A percentile compares a stretch with the other conserved stretches of the same genome.
These are phyloP conservation scores for Oreortyx pictus DNA, from an alignment of 2,797 vertebrate species.

Conservation along the genomic window DNA sequence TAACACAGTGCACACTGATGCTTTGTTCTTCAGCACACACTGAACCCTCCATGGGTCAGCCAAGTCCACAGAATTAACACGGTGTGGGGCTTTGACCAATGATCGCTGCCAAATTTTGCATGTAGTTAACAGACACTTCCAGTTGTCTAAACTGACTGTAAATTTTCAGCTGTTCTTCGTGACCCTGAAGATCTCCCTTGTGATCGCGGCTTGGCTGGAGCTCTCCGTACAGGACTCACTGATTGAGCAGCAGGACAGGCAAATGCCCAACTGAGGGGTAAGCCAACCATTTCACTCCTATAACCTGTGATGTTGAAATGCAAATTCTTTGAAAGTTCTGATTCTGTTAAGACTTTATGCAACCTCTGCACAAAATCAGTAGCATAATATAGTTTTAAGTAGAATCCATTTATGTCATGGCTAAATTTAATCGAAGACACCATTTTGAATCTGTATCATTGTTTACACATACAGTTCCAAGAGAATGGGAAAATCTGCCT, in stretches of 20 bases:
- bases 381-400: not conserved
- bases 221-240: not conserved
- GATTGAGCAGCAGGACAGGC: not conserved
- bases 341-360: not conserved
- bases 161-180: not conserved
- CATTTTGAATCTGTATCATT: slow-evolving; percentile 40
- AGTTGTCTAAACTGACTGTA: slow-evolving; percentile 10
- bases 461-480: slow-evolving; percentile 2
- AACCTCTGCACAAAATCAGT: not conserved
- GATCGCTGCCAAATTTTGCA: not conserved
- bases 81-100: not conserved
- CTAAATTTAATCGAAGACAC: not conserved
- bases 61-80: not conserved
- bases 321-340: not conserved
- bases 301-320: not conserved
- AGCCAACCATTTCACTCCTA: not conserved
- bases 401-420: not conserved
- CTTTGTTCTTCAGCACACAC: slow-evolving; percentile 46
- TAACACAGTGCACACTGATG: not conserved
- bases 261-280: not conserved
- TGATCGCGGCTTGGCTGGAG: not conserved
- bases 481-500: slow-evolving; percentile 47
- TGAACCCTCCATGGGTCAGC: not conserved
- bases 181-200: not conserved
- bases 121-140: slow-evolving; percentile 7